Conservation (phyloP, 2,797 vertebrate genomes). For the Chelmon rostratus region DNA sequence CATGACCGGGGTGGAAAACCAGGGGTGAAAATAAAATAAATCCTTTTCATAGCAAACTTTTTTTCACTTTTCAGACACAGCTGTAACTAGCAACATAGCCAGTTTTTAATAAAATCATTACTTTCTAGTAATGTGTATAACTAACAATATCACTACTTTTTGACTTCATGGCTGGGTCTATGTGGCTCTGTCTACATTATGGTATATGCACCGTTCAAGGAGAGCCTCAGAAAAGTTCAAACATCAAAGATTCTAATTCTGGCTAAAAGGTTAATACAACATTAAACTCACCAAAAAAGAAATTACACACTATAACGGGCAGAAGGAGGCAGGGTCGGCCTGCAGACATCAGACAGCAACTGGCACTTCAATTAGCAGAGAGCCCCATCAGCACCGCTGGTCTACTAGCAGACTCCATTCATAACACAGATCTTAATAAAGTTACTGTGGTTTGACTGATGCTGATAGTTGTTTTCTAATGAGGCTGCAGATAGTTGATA, state of each 20-base stretch:
- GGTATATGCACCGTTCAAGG: not conserved
- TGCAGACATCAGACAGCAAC: constrained; percentile 18
- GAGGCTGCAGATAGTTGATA: not conserved
- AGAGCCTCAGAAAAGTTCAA: not conserved
- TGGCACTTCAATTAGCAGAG: constrained; percentile 2
- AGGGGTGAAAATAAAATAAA: no score
- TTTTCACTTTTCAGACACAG: not conserved
- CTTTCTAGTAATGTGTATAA: no score
- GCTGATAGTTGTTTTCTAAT: not conserved
- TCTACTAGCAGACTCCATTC: not conserved
- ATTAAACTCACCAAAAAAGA: not conserved
- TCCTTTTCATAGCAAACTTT: no score
- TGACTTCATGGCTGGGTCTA: no score
- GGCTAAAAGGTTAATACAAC: not conserved
- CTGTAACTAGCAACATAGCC: not conserved
- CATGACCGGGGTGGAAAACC: not conserved
- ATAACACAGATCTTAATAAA: not conserved
- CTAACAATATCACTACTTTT: no score
- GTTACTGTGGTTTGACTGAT: not conserved
- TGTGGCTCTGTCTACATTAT: no score
- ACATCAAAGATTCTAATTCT: not conserved
- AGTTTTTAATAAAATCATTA: no score
- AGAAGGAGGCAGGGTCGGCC: no score
- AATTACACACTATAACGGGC: no score
- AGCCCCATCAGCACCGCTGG: not conserved